Evolutionary conservation across 2,888 invertebrate genomes (phyloP).

Genomic region (Amiota mariae): DNA sequence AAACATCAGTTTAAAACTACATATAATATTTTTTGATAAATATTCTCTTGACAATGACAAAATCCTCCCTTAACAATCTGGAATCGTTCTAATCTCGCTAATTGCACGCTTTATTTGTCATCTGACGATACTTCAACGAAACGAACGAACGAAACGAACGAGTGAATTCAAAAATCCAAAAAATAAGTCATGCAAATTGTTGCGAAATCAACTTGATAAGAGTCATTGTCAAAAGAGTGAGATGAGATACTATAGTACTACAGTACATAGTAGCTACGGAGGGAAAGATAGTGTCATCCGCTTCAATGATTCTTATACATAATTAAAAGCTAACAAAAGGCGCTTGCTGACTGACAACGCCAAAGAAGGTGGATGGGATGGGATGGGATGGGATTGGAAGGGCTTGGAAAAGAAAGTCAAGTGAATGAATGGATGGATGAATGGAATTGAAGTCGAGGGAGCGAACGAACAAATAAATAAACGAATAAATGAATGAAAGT

Average conservation of each 20-base stretch:
- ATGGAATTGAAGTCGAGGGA: background rate
- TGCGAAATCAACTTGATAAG: background rate
- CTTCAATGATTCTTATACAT: constrained; percentile 48
- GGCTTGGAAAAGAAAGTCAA: constrained; percentile 39
- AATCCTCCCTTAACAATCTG: too few relatives aligned
- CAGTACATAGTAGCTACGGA: too few relatives aligned
- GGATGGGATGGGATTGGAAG: constrained; percentile 36
- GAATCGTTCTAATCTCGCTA: too few relatives aligned
- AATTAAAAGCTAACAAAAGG: constrained; percentile 70
- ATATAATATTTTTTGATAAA: too few relatives aligned
- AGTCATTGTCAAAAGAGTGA: constrained; percentile 38
- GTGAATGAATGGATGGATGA: constrained; percentile 13
- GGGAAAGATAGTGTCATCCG: too few relatives aligned
- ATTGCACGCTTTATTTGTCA: too few relatives aligned
- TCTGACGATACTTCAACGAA: too few relatives aligned
- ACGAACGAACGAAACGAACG: too few relatives aligned
- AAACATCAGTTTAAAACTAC: too few relatives aligned
- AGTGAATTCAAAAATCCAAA: too few relatives aligned
- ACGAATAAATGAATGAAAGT: constrained; percentile 9
- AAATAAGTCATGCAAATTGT: too few relatives aligned
- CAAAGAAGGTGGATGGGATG: constrained; percentile 30
- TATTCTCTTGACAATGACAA: too few relatives aligned
- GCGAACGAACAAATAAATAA: background rate
- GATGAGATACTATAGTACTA: constrained; percentile 16
- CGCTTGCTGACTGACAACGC: constrained; percentile 32